Percentiles rank a stretch among this genome's conserved stretches.
phyloP scores from a whole-genome alignment of 2,797 vertebrate species.

The Phataginus tricuspis region DNA sequence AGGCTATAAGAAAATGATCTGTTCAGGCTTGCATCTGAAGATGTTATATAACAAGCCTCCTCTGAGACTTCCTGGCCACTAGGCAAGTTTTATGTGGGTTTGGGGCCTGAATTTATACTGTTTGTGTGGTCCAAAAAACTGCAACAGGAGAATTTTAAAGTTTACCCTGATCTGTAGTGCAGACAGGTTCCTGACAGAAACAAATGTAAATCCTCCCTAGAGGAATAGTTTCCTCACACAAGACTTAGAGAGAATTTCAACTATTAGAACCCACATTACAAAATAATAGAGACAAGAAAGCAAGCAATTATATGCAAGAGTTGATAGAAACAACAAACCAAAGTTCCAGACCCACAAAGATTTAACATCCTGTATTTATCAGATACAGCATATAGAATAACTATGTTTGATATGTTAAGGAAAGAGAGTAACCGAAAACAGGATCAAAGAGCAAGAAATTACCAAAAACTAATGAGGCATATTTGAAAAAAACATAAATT shows the following conservation, averaged over 20 bases:
- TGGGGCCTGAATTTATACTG: neutral
- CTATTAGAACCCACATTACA: neutral
- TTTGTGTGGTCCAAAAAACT: neutral
- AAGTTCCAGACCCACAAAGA: neutral
- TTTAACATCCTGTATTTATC: neutral
- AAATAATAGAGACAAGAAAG: neutral
- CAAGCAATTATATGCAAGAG: neutral
- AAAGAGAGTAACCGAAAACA: conserved; percentile 26
- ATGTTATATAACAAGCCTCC: conserved; percentile 34
- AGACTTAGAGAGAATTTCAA: conserved; percentile 36
- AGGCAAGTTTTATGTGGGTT: neutral
- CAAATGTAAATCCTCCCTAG: neutral
- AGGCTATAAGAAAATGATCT: conserved; percentile 27
- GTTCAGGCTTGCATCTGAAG: neutral
- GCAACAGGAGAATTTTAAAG: neutral
- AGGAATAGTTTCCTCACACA: neutral
- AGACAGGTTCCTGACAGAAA: neutral
- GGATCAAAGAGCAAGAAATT: neutral
- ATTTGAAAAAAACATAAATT: neutral
- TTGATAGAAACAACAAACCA: conserved; percentile 29
- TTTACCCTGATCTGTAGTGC: neutral
- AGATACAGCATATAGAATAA: conserved; percentile 35
- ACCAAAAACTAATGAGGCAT: neutral
- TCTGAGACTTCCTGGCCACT: neutral
- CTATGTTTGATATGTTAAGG: neutral